Evolutionary conservation across 2,888 invertebrate genomes (phyloP).

Genomic region (Polydrusus tereticollis): DNA sequence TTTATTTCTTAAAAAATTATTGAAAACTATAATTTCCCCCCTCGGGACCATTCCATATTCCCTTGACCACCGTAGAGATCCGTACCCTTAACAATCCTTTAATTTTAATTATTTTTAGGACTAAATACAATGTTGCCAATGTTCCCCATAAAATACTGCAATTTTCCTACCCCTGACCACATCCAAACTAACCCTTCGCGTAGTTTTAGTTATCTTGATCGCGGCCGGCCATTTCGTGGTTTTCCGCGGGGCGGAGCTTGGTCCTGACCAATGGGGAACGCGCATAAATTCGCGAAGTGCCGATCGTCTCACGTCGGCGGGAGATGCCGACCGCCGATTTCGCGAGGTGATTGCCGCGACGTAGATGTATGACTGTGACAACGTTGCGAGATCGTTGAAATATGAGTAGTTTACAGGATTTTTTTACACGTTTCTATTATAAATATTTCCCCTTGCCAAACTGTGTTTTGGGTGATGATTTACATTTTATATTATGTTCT

Average conservation of each 20-base stretch:
- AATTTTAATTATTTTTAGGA: not conserved
- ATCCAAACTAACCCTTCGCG: constrained; percentile 35
- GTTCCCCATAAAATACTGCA: not conserved
- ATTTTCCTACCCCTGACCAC: constrained; percentile 36
- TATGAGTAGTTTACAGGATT: not conserved
- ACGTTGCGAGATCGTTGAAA: constrained; percentile 15
- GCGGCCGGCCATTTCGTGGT: constrained; percentile 49
- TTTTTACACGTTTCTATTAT: not conserved
- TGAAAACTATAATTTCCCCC: too few relatives aligned
- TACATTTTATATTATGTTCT: too few relatives aligned
- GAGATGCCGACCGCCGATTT: constrained; percentile 33
- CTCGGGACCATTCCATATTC: too few relatives aligned
- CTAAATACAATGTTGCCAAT: constrained; percentile 4
- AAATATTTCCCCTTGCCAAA: not conserved
- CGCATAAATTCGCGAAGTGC: constrained; percentile 39
- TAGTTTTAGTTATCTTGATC: constrained; percentile 34
- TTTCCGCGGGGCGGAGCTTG: constrained; percentile 44
- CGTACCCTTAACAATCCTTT: not conserved
- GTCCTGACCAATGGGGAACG: constrained; percentile 37
- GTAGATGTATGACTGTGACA: constrained; percentile 2
- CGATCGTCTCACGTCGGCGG: constrained; percentile 29
- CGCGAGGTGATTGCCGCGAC: constrained; percentile 19
- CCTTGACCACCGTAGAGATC: too few relatives aligned
- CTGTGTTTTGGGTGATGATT: not conserved
- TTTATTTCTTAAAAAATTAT: too few relatives aligned